These are phyloP conservation scores for Philaenus spumarius DNA, from an alignment of 1,140 invertebrate genomes.

Conservation along the genomic window DNA sequence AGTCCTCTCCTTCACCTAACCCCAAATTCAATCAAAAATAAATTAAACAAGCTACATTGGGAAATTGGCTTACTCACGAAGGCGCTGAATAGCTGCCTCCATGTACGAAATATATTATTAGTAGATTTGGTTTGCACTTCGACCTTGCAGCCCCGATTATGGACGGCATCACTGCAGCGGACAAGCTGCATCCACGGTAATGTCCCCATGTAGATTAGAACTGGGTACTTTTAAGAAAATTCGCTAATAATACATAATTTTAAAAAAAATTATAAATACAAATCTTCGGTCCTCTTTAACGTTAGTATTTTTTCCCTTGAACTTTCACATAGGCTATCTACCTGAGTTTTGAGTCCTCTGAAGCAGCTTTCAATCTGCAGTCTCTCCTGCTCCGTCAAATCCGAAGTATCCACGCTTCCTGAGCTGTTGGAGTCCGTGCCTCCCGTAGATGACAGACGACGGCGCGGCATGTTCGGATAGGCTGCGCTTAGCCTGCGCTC, in stretches of 20 bases:
- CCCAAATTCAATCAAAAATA: too few relatives aligned
- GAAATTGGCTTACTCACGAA: too few relatives aligned
- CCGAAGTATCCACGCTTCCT: conserved; percentile 22
- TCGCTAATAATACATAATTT: background rate
- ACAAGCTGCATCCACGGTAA: too few relatives aligned
- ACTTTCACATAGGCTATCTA: conserved; percentile 27
- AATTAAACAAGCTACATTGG: too few relatives aligned
- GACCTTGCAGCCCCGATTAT: too few relatives aligned
- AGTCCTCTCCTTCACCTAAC: too few relatives aligned
- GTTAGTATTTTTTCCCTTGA: background rate
- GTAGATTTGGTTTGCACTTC: too few relatives aligned
- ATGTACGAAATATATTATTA: too few relatives aligned
- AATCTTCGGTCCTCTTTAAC: background rate
- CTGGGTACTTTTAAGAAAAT: too few relatives aligned
- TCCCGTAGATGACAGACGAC: conserved; percentile 11
- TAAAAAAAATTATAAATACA: conserved; percentile 34
- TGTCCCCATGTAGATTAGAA: too few relatives aligned
- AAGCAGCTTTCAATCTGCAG: conserved; percentile 74
- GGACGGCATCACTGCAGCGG: too few relatives aligned
- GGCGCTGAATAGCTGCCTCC: too few relatives aligned
- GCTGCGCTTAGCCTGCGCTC: background rate
- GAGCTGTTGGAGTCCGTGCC: conserved; percentile 22
- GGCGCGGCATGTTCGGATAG: conserved; percentile 1
- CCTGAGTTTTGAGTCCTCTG: conserved; percentile 66
- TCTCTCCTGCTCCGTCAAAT: conserved; percentile 59